Base-by-base conservation (phyloP, 2,113 vertebrate genomes). In the Callipepla squamata region DNA sequence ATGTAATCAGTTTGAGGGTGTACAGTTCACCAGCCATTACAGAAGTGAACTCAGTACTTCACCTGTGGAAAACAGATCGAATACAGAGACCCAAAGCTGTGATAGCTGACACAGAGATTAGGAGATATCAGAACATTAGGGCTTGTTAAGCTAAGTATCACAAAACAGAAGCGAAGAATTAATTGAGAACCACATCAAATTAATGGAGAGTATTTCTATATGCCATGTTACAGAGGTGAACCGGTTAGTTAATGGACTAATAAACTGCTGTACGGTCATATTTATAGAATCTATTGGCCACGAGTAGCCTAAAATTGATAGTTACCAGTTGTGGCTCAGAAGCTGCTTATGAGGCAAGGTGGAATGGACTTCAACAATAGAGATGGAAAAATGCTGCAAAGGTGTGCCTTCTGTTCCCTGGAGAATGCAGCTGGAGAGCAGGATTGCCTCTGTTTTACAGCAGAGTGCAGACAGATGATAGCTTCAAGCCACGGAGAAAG, bases 321-420 rank as follows among this genome's bases (percentile, higher is more conserved):
- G 87, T 94, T 96, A 96, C 95, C 96, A 95, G 93, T 84, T 89
- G 89, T 87, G 89, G 91, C 85, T 96, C 93, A 95, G 95, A 96
- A 95, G 94, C 76, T 94, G 85, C 87, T 95, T 94, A 96, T 95
- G 94, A 95, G 47, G 95, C 89, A 96, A 91, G 82, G 82, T 89
- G 87, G 92, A 94, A 95, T 95, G 95, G 58, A 79, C 83, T 94
- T 95, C 92, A 96, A 95, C 84, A 96, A 86, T 12, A 97, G 63
- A 95, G 95, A 96, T 86, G 90, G 90, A 95, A 96, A 96, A 94
- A 96, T 96, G 92, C 93, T 95, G 95, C 95, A 96, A 92, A 94
- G 88, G 92, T 91, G 59, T 91, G 80, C 88, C 94, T 93, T 93
- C 90, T 61, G 90, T 89, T 89, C 94, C 92, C 42, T 85, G 95